Evolutionary conservation across 1,140 invertebrate species (phyloP), one percentile per base, ranked within the genome.

Genomic region (Trialeurodes vaporariorum): DNA sequence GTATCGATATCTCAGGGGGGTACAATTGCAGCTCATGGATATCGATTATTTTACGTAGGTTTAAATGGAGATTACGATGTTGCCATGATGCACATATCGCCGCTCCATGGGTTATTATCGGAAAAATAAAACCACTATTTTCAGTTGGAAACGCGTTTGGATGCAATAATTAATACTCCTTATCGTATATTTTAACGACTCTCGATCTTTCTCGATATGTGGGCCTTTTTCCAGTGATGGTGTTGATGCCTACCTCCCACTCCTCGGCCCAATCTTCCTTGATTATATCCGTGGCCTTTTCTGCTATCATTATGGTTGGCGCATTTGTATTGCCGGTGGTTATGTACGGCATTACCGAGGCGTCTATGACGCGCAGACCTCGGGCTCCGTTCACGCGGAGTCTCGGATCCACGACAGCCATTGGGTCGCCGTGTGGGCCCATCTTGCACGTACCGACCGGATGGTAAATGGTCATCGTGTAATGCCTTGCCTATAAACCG

Each of bases 271-370:
- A 81, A 71, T 82, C 80, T 61, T 83, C 77, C 71, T 87, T 87
- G 69, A 89, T 86, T 73, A 87, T 81, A 70, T 87, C 85, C 0
- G 85, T 79, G 1, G 77, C 85, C 68, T 85, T 86, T 69, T 89
- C 87, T 0, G 80, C 87, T 22, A 89, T 83, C 86, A 89, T 88
- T 12, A 88, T 81, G 0, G 79, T 81, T 0, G 87, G 84, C 0
- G 85, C 86, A 70, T 88, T 88, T 0, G 86, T 88, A 73, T 90
- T 88, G 0, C 86, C 88, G 0, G 81, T 83, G 0, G 83, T 76
- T 25, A 90, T 84, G 1, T 75, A 80, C 1, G 88, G 88, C 85
- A 90, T 90, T 1, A 90, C 83, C 66, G 86, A 89, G 1, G 84
- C 85, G 71, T 90, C 88, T 2, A 86, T 81, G 0, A 90, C 86